Percentiles rank a stretch among this genome's conserved stretches.
phyloP scores from a whole-genome alignment of 1,140 invertebrate species.

The Saxidomus purpurata region DNA sequence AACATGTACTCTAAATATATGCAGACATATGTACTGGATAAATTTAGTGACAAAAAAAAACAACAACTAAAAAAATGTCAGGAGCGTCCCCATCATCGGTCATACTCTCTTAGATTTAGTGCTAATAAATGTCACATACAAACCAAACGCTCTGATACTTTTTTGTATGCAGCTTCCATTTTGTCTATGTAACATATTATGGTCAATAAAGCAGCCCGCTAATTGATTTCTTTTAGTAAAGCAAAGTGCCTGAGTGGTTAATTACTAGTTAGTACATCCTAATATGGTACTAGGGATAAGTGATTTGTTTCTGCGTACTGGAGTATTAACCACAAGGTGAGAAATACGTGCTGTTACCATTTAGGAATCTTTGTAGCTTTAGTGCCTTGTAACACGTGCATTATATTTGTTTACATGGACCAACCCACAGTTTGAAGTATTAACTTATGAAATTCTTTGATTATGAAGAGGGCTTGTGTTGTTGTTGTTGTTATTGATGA shows the following conservation, averaged over 20 bases:
- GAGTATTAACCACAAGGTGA: background rate
- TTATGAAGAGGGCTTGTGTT: too few species aligned
- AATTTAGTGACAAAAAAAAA: too few species aligned
- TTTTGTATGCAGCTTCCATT: background rate
- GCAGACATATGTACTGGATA: too few species aligned
- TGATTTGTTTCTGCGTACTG: background rate
- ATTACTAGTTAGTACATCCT: background rate
- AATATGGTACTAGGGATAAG: background rate
- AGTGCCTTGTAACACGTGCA: too few species aligned
- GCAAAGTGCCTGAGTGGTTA: background rate
- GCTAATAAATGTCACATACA: background rate
- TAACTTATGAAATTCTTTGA: too few species aligned
- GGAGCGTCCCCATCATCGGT: too few species aligned
- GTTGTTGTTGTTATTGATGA: too few species aligned
- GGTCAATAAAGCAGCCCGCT: background rate
- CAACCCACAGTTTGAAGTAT: too few species aligned
- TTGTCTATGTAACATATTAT: background rate
- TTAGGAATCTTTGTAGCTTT: too few species aligned
- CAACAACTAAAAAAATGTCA: too few species aligned
- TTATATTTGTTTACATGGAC: too few species aligned
- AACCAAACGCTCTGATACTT: background rate
- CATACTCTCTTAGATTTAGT: background rate
- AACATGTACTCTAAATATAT: too few species aligned
- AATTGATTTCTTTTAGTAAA: slow-evolving; percentile 15
- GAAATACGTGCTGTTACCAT: background rate